phyloP scores from a whole-genome alignment of 2,888 invertebrate species.

The Monopis laevigella region DNA sequence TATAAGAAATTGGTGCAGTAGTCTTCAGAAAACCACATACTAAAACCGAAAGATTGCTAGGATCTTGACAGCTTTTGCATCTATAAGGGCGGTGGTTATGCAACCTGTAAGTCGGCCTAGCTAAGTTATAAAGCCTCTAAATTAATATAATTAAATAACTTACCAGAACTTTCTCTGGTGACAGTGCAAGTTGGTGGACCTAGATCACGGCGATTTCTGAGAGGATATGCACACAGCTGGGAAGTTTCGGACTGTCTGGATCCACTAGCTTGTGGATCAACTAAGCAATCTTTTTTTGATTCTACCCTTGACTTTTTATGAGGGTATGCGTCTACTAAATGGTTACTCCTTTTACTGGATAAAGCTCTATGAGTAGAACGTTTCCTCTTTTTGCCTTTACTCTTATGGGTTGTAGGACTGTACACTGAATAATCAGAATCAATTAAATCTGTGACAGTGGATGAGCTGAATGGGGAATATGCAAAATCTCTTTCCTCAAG shows the following conservation, averaged over 20 bases:
- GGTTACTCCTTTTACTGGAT: constrained; percentile 46
- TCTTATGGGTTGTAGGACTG: constrained; percentile 48
- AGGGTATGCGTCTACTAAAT: constrained; percentile 28
- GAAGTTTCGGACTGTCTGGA: constrained; percentile 31
- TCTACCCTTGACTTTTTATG: not conserved
- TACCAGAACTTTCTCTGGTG: constrained; percentile 50
- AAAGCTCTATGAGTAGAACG: constrained; percentile 49
- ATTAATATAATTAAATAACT: too few relatives aligned
- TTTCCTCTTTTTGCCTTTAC: constrained; percentile 58
- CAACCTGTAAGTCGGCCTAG: too few relatives aligned
- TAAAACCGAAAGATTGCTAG: too few relatives aligned
- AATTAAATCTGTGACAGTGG: constrained; percentile 53
- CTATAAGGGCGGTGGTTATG: too few relatives aligned
- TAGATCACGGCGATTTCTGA: constrained; percentile 41
- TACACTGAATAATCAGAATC: constrained; percentile 62
- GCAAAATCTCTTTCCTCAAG: constrained; percentile 61
- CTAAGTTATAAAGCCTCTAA: too few relatives aligned
- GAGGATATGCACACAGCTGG: constrained; percentile 36
- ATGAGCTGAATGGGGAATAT: constrained; percentile 60
- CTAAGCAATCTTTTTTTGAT: constrained; percentile 54
- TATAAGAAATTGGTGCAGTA: too few relatives aligned
- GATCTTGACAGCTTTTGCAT: too few relatives aligned
- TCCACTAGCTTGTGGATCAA: constrained; percentile 53
- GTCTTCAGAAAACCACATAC: too few relatives aligned
- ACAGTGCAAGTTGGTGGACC: constrained; percentile 46